These are phyloP conservation scores for Zaprionus lineosus DNA, from an alignment of 2,888 invertebrate genomes.

Conservation along the genomic window DNA sequence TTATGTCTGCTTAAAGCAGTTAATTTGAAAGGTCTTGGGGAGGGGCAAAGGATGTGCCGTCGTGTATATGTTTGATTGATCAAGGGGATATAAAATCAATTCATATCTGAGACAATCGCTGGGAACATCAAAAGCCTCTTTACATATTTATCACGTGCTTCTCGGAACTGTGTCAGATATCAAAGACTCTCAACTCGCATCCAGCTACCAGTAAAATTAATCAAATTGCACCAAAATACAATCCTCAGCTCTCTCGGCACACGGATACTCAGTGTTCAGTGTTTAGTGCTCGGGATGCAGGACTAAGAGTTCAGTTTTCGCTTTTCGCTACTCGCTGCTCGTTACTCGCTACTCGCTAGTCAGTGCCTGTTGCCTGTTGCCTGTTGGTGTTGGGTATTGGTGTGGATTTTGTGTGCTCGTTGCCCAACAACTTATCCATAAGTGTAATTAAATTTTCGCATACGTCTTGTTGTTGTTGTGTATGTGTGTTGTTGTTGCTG, in stretches of 20 bases:
- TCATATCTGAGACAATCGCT: no score
- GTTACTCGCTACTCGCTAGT: no score
- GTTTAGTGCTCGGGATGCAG: neutral
- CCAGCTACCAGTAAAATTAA: conserved; percentile 24
- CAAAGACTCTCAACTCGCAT: conserved; percentile 23
- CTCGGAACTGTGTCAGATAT: conserved; percentile 19
- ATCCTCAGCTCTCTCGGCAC: neutral
- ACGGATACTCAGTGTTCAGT: neutral
- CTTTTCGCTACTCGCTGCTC: conserved; percentile 5
- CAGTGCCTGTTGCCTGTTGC: no score
- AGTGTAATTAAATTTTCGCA: conserved; percentile 69
- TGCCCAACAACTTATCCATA: conserved; percentile 44
- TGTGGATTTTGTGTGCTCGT: no score
- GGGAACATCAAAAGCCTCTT: no score
- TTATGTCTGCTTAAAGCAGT: no score
- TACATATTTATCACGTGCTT: neutral
- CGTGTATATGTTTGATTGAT: no score
- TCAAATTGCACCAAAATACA: conserved; percentile 40
- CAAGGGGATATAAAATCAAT: no score
- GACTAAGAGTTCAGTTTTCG: neutral
- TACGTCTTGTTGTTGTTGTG: conserved; percentile 22
- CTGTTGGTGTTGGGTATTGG: no score
- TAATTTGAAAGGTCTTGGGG: no score
- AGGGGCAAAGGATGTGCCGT: no score
- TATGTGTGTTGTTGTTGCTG: neutral